These are phyloP conservation scores for Alethe diademata DNA, from an alignment of 2,113 vertebrate genomes.

Conservation along the genomic window DNA sequence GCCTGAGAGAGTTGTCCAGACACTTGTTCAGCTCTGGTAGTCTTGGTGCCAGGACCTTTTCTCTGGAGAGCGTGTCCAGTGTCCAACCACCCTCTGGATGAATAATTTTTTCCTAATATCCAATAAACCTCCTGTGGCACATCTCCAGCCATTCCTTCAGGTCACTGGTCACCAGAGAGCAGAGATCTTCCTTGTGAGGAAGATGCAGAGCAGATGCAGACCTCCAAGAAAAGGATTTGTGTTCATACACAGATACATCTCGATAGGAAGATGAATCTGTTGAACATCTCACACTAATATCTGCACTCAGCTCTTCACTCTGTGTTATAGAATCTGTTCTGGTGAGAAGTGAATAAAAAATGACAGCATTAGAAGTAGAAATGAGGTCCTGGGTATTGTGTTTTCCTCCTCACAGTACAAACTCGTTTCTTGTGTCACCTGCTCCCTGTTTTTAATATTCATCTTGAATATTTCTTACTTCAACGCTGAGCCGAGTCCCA, in stretches of 20 bases:
- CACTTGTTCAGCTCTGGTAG: background rate
- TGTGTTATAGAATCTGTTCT: background rate
- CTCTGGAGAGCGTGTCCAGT: background rate
- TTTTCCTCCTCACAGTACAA: background rate
- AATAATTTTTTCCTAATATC: background rate
- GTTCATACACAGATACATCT: fast-evolving
- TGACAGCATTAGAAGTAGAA: background rate
- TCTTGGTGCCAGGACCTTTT: background rate
- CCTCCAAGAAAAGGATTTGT: background rate
- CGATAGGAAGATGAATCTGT: fast-evolving
- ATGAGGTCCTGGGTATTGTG: background rate
- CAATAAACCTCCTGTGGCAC: background rate
- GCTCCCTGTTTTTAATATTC: background rate
- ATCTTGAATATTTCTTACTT: background rate
- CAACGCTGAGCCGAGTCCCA: background rate
- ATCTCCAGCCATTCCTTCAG: background rate
- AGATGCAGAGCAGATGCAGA: background rate
- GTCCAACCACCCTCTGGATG: background rate
- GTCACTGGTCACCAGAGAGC: background rate
- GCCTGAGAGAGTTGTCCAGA: background rate
- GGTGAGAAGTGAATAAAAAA: background rate
- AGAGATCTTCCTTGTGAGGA: background rate
- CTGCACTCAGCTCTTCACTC: background rate
- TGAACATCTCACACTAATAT: background rate
- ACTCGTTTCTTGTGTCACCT: background rate